Base-by-base conservation (phyloP, 2,888 invertebrate genomes). In the Anticlea derivata region DNA sequence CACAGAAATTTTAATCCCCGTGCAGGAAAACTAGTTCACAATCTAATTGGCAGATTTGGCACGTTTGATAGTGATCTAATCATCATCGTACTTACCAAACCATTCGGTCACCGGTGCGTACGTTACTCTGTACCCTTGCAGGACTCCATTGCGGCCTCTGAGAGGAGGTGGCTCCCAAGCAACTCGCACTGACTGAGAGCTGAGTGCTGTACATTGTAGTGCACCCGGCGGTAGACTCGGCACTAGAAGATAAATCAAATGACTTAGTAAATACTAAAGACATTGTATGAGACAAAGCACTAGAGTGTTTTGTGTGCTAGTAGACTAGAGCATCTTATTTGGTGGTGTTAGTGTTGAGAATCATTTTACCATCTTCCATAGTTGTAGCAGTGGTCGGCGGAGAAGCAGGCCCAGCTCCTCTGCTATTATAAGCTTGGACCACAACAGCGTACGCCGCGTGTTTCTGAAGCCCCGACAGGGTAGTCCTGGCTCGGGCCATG, bases 161-260 rank as follows among this genome's bases (percentile, higher is more conserved):
- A 93, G 86, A 39, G 95, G 94, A 12, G 96, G 97, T 10, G 96
- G 94, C 65, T 96, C 96, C 97, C 97, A 97, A 50, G 95, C 94
- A 63, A 97, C 95, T 73, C 96, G 94, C 59, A 97, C 93, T 58
- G 95, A 96, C 81, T 96, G 96, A 13, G 96, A 96, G 68, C 95
- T 95, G 50, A 96, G 84, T 12, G 96, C 95, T 47, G 95, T 94
- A 81, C 96, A 96, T 61, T 95, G 94, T 12, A 96, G 93, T 66
- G 95, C 94, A 69, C 96, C 95, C 2, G 97, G 96, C 11, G 96
- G 95, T 41, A 95, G 93, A 71, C 96, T 96, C 45, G 98, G 98
- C 8, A 97, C 96, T 96, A 83, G 1, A 78, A 75, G 10, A 13
- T 41, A 27, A 12, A 12, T 13, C n/a, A n/a, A n/a, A n/a, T n/a